Evolutionary conservation across 2,797 vertebrate genomes (phyloP).

Genomic region (Phaenicophaeus curvirostris): DNA sequence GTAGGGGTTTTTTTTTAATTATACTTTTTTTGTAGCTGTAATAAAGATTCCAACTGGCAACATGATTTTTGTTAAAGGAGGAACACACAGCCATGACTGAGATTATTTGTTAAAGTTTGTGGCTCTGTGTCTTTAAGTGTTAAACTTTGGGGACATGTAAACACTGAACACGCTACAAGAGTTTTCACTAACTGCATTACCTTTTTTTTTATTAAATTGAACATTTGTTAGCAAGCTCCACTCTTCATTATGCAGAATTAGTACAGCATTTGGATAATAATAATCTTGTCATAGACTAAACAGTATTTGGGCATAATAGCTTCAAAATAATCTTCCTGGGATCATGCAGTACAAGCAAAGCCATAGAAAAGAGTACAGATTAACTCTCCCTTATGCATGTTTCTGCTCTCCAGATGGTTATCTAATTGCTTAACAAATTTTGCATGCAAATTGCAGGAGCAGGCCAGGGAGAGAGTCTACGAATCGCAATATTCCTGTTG

Average conservation of each 20-base stretch:
- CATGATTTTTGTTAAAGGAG: too few species aligned
- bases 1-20: not conserved
- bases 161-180: not conserved
- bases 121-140: not conserved
- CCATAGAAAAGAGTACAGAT: not conserved
- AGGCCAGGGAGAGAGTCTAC: not conserved
- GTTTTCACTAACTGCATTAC: not conserved
- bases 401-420: not conserved
- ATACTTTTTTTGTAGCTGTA: not conserved
- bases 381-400: not conserved
- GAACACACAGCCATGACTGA: rapidly evolving
- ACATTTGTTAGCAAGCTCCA: not conserved
- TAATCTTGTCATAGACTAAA: not conserved
- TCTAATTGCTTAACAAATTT: not conserved
- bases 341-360: not conserved
- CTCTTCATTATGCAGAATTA: not conserved
- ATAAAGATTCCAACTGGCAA: not conserved
- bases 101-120: not conserved
- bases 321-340: not conserved
- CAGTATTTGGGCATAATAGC: not conserved
- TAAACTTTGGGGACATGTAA: not conserved
- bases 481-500: not conserved
- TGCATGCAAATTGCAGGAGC: not conserved
- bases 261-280: not conserved
- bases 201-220: not conserved